phyloP scores from a whole-genome alignment of 2,113 vertebrate genomes.

The Myotis yumanensis region DNA sequence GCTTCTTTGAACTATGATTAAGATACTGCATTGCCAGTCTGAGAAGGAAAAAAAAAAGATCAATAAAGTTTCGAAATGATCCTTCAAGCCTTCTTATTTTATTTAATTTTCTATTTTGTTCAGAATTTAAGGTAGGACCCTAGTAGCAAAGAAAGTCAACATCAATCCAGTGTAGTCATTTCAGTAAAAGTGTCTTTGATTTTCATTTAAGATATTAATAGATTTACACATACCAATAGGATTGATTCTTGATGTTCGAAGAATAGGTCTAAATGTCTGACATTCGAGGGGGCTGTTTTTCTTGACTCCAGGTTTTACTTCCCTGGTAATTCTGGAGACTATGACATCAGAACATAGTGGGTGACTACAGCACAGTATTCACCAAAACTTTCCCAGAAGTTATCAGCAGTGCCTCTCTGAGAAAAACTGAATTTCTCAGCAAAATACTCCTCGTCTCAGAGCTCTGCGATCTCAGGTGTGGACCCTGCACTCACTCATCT shows the following conservation, averaged over 20 bases:
- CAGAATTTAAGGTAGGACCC: background rate
- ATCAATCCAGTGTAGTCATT: conserved; percentile 4
- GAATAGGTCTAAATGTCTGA: background rate
- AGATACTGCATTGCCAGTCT: background rate
- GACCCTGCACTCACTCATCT: background rate
- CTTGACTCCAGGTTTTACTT: background rate
- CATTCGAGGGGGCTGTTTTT: background rate
- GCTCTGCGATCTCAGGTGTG: background rate
- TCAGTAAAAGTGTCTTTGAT: background rate
- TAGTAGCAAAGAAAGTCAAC: background rate
- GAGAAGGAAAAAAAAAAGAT: background rate
- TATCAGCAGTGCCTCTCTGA: background rate
- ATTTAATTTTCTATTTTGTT: background rate
- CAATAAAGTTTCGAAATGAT: background rate
- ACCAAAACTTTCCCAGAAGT: background rate
- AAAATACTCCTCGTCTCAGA: background rate
- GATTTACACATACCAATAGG: background rate
- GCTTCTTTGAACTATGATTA: background rate
- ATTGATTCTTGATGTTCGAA: background rate
- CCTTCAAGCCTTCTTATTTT: background rate
- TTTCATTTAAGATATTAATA: conserved; percentile 4
- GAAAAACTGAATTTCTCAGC: background rate
- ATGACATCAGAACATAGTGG: background rate
- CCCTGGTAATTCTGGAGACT: background rate
- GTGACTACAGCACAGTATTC: background rate